phyloP scores from a whole-genome alignment of 2,113 vertebrate species.

The Alces alces region DNA sequence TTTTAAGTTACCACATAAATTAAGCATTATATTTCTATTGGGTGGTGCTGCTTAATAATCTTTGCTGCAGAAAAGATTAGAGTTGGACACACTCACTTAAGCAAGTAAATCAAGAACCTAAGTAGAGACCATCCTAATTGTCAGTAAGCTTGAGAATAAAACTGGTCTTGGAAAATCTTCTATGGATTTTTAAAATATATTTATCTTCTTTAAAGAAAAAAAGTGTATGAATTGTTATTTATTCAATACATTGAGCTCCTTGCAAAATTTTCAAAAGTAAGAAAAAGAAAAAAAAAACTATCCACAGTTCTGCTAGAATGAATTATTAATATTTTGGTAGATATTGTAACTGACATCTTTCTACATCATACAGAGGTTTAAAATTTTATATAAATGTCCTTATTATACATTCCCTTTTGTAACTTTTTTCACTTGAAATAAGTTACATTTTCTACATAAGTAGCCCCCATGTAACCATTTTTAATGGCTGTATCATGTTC shows the following conservation, averaged over 20 bases:
- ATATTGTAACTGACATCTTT: neutral
- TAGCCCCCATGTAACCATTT: neutral
- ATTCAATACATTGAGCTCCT: neutral
- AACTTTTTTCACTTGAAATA: neutral
- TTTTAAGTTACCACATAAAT: neutral
- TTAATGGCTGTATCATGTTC: neutral
- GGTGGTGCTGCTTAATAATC: neutral
- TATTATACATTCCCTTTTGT: neutral
- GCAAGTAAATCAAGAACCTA: neutral
- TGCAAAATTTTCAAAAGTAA: neutral
- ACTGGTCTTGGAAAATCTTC: neutral
- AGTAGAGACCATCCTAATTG: neutral
- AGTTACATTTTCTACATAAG: neutral
- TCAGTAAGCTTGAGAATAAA: neutral
- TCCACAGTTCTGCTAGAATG: neutral
- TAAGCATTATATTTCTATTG: neutral
- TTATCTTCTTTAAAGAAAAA: neutral
- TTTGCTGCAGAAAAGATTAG: neutral
- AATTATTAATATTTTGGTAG: neutral
- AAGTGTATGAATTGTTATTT: neutral
- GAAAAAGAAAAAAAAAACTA: neutral
- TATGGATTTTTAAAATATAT: neutral
- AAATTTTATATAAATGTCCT: neutral
- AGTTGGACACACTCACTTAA: neutral
- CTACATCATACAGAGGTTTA: neutral